Evolutionary conservation across 2,888 invertebrate species (phyloP), one percentile per base, ranked within the genome.

Genomic region (Elegia similella): DNA sequence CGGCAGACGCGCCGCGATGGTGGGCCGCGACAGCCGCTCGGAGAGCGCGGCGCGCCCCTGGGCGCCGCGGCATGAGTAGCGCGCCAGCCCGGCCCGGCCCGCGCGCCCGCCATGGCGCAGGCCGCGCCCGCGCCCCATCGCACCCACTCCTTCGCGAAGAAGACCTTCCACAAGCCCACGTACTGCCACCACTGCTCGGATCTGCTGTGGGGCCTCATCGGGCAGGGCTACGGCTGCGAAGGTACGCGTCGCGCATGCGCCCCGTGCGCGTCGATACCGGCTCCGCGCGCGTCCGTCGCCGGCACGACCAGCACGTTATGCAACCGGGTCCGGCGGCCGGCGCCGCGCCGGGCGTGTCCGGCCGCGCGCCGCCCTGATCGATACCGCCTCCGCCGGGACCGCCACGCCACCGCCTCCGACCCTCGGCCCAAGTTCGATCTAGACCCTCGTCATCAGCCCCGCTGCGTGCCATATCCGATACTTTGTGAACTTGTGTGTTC

Each of bases 171-270:
- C 94, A 99, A 99, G 94, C 99, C 99, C 90, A 98, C 98, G 82
- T 99, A 99, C 94, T 99, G 99, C 94, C 99, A 99, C 94, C 98
- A 99, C 94, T 99, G 99, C 95, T 98, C 98, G 91, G 99, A 99
- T 93, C 96, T 99, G 95, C 95, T 99, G 85, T 99, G 99, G 99
- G 99, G 99, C 90, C 95, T 99, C 93, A 98, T 99, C 91, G 98
- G 98, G 92, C 99, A 99, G 94, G 99, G 99, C 93, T 98, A 97
- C 94, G 97, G 98, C 90, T 99, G 99, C 95, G 99, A 99, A 97
- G 98, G 99, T 99, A 93, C 92, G 93, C 84, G 75, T 67, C 87
- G 85, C 86, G 87, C 87, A 86, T 88, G 88, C 90, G 87, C 84
- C 80, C 74, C 79, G 76, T 70, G 82, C 78, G 76, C 84, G 83